Conservation (phyloP, 2,888 invertebrate genomes). For the Rambutsinella grinnellia region DNA sequence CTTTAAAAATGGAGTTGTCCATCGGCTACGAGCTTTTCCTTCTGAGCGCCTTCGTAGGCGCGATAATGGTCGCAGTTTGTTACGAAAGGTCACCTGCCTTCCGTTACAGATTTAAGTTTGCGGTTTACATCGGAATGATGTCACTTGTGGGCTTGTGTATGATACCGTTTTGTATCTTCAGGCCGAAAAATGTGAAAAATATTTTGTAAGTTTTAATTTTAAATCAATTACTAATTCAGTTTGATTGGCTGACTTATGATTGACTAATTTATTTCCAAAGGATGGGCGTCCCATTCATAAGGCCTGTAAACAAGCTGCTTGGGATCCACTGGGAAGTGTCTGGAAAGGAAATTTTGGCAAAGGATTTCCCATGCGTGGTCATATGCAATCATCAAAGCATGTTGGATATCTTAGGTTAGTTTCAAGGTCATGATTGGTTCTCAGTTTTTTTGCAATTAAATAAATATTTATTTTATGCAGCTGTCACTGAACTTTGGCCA, state of each 20-base stretch:
- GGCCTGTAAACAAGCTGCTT: slow-evolving; percentile 67
- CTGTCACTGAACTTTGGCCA: slow-evolving; percentile 92
- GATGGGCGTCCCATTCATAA: slow-evolving; percentile 71
- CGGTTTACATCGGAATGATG: slow-evolving; percentile 75
- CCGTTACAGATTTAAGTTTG: slow-evolving; percentile 80
- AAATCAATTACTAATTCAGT: no score
- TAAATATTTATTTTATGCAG: slow-evolving; percentile 70
- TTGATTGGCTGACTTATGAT: no score
- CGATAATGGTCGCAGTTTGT: slow-evolving; percentile 23
- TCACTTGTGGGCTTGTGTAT: slow-evolving; percentile 76
- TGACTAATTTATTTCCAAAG: no score
- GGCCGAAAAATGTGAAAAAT: slow-evolving; percentile 81
- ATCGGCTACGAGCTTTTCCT: neutral
- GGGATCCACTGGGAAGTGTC: slow-evolving; percentile 69
- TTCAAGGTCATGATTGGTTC: no score
- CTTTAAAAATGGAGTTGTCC: slow-evolving; percentile 9
- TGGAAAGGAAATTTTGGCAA: slow-evolving; percentile 69
- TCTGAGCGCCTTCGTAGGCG: slow-evolving; percentile 1
- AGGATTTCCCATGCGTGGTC: slow-evolving; percentile 70
- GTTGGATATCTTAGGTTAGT: slow-evolving; percentile 72
- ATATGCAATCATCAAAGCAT: slow-evolving; percentile 74
- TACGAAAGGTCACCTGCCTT: slow-evolving; percentile 68
- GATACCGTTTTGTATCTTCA: slow-evolving; percentile 82
- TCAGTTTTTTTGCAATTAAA: slow-evolving; percentile 11
- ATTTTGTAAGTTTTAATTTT: slow-evolving; percentile 78